Base-by-base conservation (phyloP, 2,888 invertebrate species). In the Perizoma affinitatum region DNA sequence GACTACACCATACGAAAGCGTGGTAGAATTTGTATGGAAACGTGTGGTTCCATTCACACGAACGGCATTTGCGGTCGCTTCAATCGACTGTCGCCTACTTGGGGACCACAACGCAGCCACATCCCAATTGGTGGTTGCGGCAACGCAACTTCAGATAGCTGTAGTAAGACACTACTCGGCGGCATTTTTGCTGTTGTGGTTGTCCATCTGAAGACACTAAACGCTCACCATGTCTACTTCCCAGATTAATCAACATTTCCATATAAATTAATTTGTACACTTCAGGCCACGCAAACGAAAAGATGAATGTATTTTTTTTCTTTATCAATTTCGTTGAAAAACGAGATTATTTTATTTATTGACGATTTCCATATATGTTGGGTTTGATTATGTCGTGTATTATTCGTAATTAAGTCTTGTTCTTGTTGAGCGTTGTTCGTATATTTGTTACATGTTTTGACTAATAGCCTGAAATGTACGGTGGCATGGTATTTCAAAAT, bases 331-430 rank as follows among this genome's bases (percentile, higher is more conserved):
- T 80, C 75, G 74, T 80, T 63, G 43, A 67, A 58, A 63, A 70
- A 73, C 78, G 90, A 90, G 90, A 90, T 91, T 90, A 90, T 90
- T 89, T 90, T 87, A 81, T 87, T 86, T 85, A 82, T 83, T 84
- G 82, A 78, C 71, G 73, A 80, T 57, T 66, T 59, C 42, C 57
- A 41, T 53, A 63, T 75, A 63, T 75, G 68, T 69, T 75, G 65
- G 72, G 53, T 71, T 72, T 63, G 45, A 44, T 72, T 63, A 66
- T 57, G 63, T 71, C n/a, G 64, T 70, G 5, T 38, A 6, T 59
- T 66, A 63, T 63, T 63, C 46, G 52, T 67, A 60, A 56, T 61
- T 64, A 62, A 62, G 65, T 66, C 72, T 43, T 54, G 6, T 58
- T 35, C 58, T 69, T 75, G 73, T 74, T 80, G 58, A 70, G 76